Percentiles rank a stretch among this genome's conserved stretches.
phyloP scores from a whole-genome alignment of 1,140 invertebrate genomes.

The Zophobas atratus region DNA sequence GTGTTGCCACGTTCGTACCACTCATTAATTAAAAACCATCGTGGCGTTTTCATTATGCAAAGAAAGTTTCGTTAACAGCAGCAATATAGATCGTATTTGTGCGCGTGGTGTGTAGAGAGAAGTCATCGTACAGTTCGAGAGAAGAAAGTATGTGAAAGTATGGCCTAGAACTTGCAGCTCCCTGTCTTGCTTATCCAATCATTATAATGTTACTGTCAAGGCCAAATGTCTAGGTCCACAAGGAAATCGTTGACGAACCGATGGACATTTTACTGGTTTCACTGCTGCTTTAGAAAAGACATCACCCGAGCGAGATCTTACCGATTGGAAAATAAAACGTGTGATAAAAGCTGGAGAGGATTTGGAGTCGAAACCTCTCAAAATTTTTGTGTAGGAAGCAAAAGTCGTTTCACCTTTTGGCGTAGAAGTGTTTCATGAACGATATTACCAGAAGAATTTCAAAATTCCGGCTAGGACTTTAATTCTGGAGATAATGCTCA shows the following conservation, averaged over 20 bases:
- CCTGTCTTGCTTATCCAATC: constrained; percentile 56
- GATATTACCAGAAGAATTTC: too few relatives aligned
- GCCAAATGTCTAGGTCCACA: constrained; percentile 53
- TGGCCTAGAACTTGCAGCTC: constrained; percentile 59
- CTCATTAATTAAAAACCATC: constrained; percentile 34
- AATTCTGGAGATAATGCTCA: too few relatives aligned
- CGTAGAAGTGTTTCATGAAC: too few relatives aligned
- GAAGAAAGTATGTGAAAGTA: constrained; percentile 60
- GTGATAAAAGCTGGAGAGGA: too few relatives aligned
- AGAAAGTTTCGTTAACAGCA: constrained; percentile 48
- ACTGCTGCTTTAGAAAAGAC: constrained; percentile 43
- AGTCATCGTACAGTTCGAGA: constrained; percentile 51
- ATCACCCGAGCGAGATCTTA: constrained; percentile 4
- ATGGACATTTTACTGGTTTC: constrained; percentile 47
- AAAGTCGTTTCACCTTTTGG: too few relatives aligned
- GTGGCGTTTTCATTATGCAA: constrained; percentile 50
- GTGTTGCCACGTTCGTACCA: constrained; percentile 20
- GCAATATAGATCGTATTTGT: constrained; percentile 52
- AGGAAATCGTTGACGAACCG: constrained; percentile 41
- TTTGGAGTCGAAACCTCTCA: too few relatives aligned
- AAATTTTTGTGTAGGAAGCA: too few relatives aligned
- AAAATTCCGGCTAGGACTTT: too few relatives aligned
- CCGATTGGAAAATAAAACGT: constrained; percentile 11
- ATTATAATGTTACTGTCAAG: constrained; percentile 56
- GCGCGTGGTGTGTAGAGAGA: constrained; percentile 46